Evolutionary conservation across 1,140 invertebrate genomes (phyloP).

Genomic region (Drosophila burlai): DNA sequence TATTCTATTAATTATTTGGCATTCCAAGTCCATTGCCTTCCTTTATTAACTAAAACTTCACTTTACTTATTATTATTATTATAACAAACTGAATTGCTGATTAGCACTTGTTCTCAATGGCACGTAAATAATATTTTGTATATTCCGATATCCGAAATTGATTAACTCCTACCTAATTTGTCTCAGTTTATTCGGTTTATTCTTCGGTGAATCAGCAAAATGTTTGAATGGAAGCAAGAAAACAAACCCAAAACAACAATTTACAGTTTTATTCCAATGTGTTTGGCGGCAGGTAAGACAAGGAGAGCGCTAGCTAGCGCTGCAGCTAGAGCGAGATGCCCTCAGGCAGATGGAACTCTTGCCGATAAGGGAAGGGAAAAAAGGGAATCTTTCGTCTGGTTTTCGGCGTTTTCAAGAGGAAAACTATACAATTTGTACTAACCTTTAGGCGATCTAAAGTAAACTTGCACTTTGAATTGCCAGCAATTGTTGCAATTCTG

Average conservation of each 20-base stretch:
- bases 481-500: constrained; percentile 37
- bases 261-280: constrained; percentile 58
- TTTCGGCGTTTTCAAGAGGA: neutral
- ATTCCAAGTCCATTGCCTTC: neutral
- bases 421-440: constrained; percentile 5
- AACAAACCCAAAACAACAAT: constrained; percentile 52
- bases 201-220: constrained; percentile 63
- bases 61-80: too few species aligned
- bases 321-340: constrained; percentile 16
- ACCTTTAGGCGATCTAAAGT: constrained; percentile 16
- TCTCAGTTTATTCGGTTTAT: neutral
- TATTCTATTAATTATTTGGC: neutral
- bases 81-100: neutral
- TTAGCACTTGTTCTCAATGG: neutral
- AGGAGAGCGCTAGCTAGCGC: neutral
- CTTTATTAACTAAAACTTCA: neutral
- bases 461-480: constrained; percentile 51
- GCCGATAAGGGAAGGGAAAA: neutral
- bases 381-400: constrained; percentile 7
- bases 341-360: constrained; percentile 24
- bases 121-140: too few species aligned
- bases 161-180: neutral
- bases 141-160: neutral
- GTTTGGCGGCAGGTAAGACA: constrained; percentile 37
- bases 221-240: constrained; percentile 65